Percentiles rank a stretch among this genome's conserved stretches.
phyloP scores from a whole-genome alignment of 2,113 vertebrate genomes.

The Nothobranchius kuhntae region DNA sequence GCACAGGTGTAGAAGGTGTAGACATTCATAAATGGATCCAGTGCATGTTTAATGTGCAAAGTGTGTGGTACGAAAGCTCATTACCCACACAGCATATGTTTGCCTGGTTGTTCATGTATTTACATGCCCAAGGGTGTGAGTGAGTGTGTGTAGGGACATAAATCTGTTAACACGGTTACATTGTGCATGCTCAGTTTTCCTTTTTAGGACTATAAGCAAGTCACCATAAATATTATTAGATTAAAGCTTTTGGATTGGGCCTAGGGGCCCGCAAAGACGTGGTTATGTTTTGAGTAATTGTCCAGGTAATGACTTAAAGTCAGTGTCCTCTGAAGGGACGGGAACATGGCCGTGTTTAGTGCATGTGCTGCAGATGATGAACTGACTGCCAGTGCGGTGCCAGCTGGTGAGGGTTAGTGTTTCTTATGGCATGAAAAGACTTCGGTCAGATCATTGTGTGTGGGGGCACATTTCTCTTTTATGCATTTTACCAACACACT shows the following conservation, averaged over 20 bases:
- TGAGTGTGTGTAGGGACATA: slow-evolving; percentile 4
- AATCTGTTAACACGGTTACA: background rate
- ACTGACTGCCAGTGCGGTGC: slow-evolving; percentile 41
- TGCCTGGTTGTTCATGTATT: slow-evolving; percentile 15
- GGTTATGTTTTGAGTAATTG: background rate
- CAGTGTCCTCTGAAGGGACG: background rate
- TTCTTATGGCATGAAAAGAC: slow-evolving; percentile 49
- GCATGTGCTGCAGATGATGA: slow-evolving; percentile 30
- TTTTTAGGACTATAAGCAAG: background rate
- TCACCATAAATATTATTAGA: background rate
- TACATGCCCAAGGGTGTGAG: slow-evolving; percentile 22
- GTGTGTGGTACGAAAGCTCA: background rate
- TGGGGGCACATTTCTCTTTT: too few relatives aligned
- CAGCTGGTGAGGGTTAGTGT: slow-evolving; percentile 68
- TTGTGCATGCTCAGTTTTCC: background rate
- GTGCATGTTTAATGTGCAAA: background rate
- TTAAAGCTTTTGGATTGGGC: background rate
- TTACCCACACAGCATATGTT: background rate
- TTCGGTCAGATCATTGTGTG: slow-evolving; percentile 56
- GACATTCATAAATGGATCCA: background rate
- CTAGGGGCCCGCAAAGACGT: background rate
- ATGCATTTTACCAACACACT: too few relatives aligned
- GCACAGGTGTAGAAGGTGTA: background rate
- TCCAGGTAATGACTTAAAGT: background rate
- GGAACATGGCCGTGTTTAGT: slow-evolving; percentile 11